These are phyloP conservation scores for Lamprotornis superbus DNA, from an alignment of 2,113 vertebrate species.

Conservation along the genomic window DNA sequence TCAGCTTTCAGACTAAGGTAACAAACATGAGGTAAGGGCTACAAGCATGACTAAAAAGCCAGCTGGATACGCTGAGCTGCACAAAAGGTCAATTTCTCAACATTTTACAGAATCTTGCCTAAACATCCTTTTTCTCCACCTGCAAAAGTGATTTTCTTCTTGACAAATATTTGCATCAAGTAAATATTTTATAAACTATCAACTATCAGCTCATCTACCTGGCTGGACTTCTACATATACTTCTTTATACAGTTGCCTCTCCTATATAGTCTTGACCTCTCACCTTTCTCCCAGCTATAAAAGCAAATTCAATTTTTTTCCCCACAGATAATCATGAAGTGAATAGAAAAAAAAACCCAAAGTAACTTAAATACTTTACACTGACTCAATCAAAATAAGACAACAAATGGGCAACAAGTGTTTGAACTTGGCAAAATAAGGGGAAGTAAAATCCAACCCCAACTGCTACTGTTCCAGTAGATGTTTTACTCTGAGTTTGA, in stretches of 20 bases:
- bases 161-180: fast-evolving
- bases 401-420: not conserved
- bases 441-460: not conserved
- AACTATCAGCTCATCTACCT: not conserved
- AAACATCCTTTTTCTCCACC: not conserved
- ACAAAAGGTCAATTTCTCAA: not conserved
- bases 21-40: slow-evolving; percentile 19
- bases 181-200: not conserved
- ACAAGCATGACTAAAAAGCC: not conserved
- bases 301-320: not conserved
- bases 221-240: not conserved
- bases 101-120: not conserved
- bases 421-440: not conserved
- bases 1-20: not conserved
- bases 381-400: not conserved
- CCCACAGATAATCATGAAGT: not conserved
- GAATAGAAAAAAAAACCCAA: not conserved
- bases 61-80: not conserved
- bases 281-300: not conserved
- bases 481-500: not conserved
- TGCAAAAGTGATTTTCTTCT: not conserved
- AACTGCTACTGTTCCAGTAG: not conserved
- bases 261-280: not conserved
- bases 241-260: not conserved
- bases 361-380: not conserved